Percentiles rank a stretch among this genome's conserved stretches.
Evolutionary conservation across 2,113 vertebrate genomes (phyloP).

Genomic region (Pandion haliaetus): DNA sequence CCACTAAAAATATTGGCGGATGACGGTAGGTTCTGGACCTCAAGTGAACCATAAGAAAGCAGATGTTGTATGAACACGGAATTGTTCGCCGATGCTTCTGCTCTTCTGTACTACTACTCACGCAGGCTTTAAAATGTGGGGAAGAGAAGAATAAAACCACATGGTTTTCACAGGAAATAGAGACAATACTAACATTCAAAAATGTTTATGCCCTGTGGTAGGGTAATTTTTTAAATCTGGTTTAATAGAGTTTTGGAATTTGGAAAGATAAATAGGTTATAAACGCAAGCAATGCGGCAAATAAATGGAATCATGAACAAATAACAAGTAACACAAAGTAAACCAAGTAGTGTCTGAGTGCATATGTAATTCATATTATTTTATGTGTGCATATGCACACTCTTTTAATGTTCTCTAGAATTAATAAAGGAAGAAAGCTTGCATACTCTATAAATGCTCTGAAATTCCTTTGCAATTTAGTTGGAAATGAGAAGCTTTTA

Average conservation of each 20-base stretch:
- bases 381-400: not conserved
- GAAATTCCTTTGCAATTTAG: not conserved
- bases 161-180: constrained; percentile 49
- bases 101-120: not conserved
- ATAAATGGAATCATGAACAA: constrained; percentile 22
- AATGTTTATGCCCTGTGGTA: constrained; percentile 40
- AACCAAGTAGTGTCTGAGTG: not conserved
- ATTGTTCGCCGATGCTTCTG: constrained; percentile 18
- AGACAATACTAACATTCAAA: constrained; percentile 29
- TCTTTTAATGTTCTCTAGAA: not conserved
- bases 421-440: not conserved
- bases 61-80: constrained; percentile 41
- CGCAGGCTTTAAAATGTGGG: not conserved
- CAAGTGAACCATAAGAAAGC: constrained; percentile 27
- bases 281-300: constrained; percentile 5
- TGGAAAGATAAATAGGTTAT: constrained; percentile 19
- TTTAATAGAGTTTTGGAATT: constrained; percentile 32
- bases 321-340: constrained; percentile 27
- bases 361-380: constrained; percentile 3
- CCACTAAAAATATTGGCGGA: constrained; percentile 53
- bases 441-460: not conserved
- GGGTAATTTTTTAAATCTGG: constrained; percentile 22
- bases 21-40: constrained; percentile 26
- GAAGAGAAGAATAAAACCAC: constrained; percentile 35
- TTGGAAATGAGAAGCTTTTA: constrained; percentile 10